Evolutionary conservation across 1,140 invertebrate species (phyloP).

Genomic region (Megathymus violae): DNA sequence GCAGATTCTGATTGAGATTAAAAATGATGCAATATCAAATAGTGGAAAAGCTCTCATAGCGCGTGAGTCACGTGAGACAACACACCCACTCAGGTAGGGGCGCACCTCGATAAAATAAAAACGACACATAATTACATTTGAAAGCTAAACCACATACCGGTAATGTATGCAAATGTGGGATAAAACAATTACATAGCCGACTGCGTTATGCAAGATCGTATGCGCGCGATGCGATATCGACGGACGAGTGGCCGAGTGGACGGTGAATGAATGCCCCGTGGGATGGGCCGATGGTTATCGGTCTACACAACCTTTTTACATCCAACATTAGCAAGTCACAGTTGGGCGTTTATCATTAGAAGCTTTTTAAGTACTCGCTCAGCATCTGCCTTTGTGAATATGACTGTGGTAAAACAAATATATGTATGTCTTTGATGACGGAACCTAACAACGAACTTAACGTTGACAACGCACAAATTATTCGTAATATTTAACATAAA

Average conservation of each 20-base stretch:
- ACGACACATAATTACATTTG: conserved; percentile 6
- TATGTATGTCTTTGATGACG: too few relatives aligned
- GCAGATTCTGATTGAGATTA: too few relatives aligned
- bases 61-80: not conserved
- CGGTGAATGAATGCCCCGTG: conserved; percentile 11
- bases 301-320: not conserved
- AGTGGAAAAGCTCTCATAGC: not conserved
- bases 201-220: conserved; percentile 15
- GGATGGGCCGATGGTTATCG: conserved; percentile 4
- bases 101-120: not conserved
- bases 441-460: too few relatives aligned
- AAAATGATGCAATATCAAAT: not conserved
- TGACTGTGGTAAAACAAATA: too few relatives aligned
- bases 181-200: conserved; percentile 11
- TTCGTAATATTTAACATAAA: not conserved
- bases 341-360: not conserved
- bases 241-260: not conserved
- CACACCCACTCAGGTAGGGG: not conserved
- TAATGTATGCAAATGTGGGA: conserved; percentile 19
- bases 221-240: conserved; percentile 13
- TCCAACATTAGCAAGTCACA: not conserved
- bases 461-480: not conserved
- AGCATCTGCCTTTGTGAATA: too few relatives aligned
- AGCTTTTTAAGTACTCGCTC: too few relatives aligned
- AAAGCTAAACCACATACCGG: not conserved